phyloP scores from a whole-genome alignment of 2,113 vertebrate species.

The Myotis davidii region DNA sequence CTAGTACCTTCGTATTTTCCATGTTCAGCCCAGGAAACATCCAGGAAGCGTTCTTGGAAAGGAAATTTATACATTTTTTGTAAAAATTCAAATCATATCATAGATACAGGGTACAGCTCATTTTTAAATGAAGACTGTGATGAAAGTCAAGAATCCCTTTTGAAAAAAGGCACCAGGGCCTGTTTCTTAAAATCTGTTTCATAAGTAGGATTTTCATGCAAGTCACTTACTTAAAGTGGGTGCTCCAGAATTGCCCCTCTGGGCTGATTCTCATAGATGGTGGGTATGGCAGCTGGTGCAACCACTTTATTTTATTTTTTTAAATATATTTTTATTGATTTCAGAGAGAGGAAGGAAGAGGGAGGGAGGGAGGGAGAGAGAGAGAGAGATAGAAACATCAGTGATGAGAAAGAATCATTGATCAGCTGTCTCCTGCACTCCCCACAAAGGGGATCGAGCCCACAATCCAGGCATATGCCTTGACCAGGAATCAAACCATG shows the following conservation, averaged over 20 bases:
- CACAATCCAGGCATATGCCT: too few relatives aligned
- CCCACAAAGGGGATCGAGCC: too few relatives aligned
- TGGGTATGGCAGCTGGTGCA: too few relatives aligned
- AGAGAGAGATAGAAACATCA: too few relatives aligned
- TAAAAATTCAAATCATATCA: background rate
- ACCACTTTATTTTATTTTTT: background rate
- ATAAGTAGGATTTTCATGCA: background rate
- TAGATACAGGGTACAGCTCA: background rate
- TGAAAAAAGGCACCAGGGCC: background rate
- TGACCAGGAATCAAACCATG: too few relatives aligned
- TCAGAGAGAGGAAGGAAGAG: too few relatives aligned
- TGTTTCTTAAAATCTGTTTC: background rate
- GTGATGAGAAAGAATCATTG: too few relatives aligned
- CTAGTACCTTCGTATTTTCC: rapidly evolving
- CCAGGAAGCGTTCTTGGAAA: background rate
- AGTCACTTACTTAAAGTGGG: background rate
- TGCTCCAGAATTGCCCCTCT: background rate
- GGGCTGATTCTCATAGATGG: background rate
- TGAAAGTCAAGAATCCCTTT: background rate
- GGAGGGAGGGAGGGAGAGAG: too few relatives aligned
- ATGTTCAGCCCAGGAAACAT: background rate
- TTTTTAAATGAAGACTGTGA: background rate
- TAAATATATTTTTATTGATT: too few relatives aligned
- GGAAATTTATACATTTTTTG: rapidly evolving
- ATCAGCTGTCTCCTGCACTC: too few relatives aligned